A percentile compares a stretch with the other conserved stretches of the same genome.
phyloP scores from a whole-genome alignment of 1,140 invertebrate species.

The Cydia pomonella region DNA sequence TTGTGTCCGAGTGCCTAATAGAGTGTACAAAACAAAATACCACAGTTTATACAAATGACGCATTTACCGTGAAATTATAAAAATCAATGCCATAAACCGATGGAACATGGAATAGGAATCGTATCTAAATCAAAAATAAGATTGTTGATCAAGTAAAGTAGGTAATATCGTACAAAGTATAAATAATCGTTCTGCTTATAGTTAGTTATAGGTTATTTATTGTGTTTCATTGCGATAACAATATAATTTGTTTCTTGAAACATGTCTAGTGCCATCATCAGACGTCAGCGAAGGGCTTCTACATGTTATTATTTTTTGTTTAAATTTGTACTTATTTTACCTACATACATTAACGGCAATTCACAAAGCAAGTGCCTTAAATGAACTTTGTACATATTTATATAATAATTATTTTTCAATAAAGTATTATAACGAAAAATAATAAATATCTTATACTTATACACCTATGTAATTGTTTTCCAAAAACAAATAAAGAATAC shows the following conservation, averaged over 20 bases:
- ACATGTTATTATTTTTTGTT: constrained; percentile 65
- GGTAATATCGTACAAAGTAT: constrained; percentile 68
- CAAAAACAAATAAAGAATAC: constrained; percentile 64
- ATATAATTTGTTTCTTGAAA: constrained; percentile 61
- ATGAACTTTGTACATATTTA: constrained; percentile 75
- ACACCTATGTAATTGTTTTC: constrained; percentile 69
- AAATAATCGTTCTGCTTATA: constrained; percentile 62
- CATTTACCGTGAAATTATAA: constrained; percentile 45
- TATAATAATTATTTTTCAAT: constrained; percentile 66
- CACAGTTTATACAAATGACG: constrained; percentile 37
- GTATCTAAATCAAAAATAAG: constrained; percentile 37
- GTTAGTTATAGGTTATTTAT: constrained; percentile 56
- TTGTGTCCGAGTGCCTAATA: constrained; percentile 17
- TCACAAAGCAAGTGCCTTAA: constrained; percentile 72
- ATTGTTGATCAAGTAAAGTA: constrained; percentile 56
- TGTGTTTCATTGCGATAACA: constrained; percentile 60
- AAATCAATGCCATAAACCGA: constrained; percentile 48
- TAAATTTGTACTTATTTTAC: constrained; percentile 72
- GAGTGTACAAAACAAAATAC: constrained; percentile 40
- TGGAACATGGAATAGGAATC: constrained; percentile 29
- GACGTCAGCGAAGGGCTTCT: constrained; percentile 46
- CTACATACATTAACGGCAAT: constrained; percentile 60
- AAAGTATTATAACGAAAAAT: constrained; percentile 75
- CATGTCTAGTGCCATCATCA: constrained; percentile 73
- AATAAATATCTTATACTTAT: constrained; percentile 50